Conservation (phyloP, 2,797 vertebrate species). For the Schizopygopsis pylzovi region DNA sequence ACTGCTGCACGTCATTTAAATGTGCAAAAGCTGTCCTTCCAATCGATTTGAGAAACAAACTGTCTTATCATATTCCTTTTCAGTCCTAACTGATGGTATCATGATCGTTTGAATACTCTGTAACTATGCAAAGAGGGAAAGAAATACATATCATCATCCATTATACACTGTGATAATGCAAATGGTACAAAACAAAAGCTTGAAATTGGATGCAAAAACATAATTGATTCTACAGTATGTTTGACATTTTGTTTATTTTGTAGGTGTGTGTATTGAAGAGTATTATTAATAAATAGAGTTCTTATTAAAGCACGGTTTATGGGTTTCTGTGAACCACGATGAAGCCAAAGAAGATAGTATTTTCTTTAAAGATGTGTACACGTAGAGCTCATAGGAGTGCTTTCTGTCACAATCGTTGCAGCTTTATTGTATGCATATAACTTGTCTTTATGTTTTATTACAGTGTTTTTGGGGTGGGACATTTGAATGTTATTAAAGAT, state of each 20-base stretch:
- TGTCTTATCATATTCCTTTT: background rate
- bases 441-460: constrained; percentile 41
- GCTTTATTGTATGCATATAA: constrained; percentile 11
- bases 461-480: constrained; percentile 45
- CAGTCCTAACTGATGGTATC: too few species aligned
- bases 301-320: constrained; percentile 34
- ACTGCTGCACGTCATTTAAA: background rate
- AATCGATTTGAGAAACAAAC: background rate
- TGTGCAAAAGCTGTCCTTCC: background rate
- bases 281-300: constrained; percentile 17
- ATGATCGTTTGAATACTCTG: background rate
- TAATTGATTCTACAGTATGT: background rate
- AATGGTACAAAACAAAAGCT: constrained; percentile 9
- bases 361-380: constrained; percentile 22
- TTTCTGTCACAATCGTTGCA: constrained; percentile 20
- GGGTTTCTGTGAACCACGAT: constrained; percentile 14
- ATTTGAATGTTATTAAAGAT: constrained; percentile 34
- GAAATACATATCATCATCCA: background rate
- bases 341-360: constrained; percentile 57
- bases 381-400: constrained; percentile 15
- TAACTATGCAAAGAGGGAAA: background rate
- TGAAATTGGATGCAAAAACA: background rate
- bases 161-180: constrained; percentile 4
- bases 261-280: constrained; percentile 21
- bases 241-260: constrained; percentile 1